These are phyloP conservation scores for Stercorarius parasiticus DNA, from an alignment of 2,113 vertebrate species.

Conservation along the genomic window DNA sequence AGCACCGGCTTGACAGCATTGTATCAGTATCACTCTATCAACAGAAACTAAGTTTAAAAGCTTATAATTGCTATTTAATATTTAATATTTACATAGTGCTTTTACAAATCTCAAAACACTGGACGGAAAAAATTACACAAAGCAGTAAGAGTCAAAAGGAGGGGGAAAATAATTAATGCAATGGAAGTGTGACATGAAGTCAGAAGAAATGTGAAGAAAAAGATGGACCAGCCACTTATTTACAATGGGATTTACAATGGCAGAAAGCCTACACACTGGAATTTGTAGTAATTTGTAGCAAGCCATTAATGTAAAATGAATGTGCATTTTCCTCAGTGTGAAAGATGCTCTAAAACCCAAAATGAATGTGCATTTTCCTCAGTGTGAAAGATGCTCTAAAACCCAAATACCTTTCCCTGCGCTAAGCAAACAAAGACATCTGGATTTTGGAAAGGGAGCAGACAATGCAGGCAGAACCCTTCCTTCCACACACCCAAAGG, in stretches of 20 bases:
- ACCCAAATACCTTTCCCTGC: neutral
- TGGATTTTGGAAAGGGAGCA: neutral
- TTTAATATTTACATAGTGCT: slow-evolving; percentile 43
- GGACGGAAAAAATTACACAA: neutral
- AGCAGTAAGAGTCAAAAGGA: neutral
- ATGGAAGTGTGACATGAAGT: neutral
- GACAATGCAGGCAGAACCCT: neutral
- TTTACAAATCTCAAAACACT: slow-evolving; percentile 24
- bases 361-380: neutral
- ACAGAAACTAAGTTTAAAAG: slow-evolving; percentile 32
- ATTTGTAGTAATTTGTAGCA: neutral
- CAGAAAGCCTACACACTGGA: neutral
- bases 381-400: neutral
- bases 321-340: neutral
- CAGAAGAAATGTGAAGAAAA: neutral
- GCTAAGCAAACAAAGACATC: neutral
- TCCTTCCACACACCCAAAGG: neutral
- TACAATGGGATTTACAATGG: neutral
- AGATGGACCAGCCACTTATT: neutral
- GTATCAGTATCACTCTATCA: neutral
- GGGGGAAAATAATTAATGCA: neutral
- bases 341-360: slow-evolving; percentile 10
- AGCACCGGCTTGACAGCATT: neutral
- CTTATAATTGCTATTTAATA: slow-evolving; percentile 29
- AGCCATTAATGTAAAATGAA: neutral